Percentiles rank a stretch among this genome's conserved stretches.
Conservation (phyloP, 2,888 invertebrate genomes). For the Rhingia rostrata region DNA sequence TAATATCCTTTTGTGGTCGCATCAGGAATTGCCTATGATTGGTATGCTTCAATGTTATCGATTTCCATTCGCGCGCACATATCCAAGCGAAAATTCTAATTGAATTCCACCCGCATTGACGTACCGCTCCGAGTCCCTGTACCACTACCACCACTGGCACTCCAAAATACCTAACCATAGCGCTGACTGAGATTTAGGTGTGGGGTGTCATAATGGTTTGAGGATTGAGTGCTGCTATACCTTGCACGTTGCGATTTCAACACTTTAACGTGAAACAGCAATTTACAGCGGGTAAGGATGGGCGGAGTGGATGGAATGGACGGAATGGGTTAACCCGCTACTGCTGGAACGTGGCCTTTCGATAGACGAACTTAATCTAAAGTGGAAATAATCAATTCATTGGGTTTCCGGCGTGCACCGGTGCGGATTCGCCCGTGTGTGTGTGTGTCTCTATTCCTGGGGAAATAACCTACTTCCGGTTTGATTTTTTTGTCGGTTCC, state of each 20-base stretch:
- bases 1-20: slow-evolving; percentile 51
- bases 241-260: slow-evolving; percentile 67
- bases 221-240: slow-evolving; percentile 11
- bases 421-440: slow-evolving; percentile 10
- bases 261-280: slow-evolving; percentile 67
- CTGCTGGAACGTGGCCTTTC: slow-evolving; percentile 27
- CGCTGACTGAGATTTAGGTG: background rate
- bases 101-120: slow-evolving; percentile 18
- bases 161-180: background rate
- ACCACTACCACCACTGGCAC: too few species aligned
- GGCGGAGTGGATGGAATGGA: too few species aligned
- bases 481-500: background rate
- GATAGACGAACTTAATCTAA: slow-evolving; percentile 66
- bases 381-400: slow-evolving; percentile 73
- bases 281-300: slow-evolving; percentile 39
- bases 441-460: slow-evolving; percentile 28
- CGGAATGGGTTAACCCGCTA: background rate
- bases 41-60: slow-evolving; percentile 59
- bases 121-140: background rate
- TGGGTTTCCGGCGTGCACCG: slow-evolving; percentile 60
- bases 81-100: slow-evolving; percentile 53
- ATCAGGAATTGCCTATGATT: slow-evolving; percentile 53
- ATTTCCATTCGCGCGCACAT: slow-evolving; percentile 46
- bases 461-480: slow-evolving; percentile 65
- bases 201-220: slow-evolving; percentile 14